Conservation (phyloP, 2,888 invertebrate genomes). For the Polydrusus cervinus region DNA sequence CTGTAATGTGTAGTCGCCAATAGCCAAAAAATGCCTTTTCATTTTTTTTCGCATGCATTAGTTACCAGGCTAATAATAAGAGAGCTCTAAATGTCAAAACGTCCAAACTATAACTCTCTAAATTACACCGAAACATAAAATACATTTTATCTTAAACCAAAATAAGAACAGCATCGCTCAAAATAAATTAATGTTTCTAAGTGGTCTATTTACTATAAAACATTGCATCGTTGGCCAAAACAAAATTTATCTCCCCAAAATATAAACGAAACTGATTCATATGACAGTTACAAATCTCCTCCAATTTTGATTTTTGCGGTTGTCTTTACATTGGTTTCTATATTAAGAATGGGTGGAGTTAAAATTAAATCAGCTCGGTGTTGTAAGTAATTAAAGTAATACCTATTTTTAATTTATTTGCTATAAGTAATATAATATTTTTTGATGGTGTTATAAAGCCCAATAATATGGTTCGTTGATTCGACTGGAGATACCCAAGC, state of each 20-base stretch:
- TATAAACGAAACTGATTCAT: conserved; percentile 46
- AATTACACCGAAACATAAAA: neutral
- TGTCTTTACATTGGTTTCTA: conserved; percentile 25
- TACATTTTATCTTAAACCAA: conserved; percentile 9
- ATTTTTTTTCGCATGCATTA: neutral
- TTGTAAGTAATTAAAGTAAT: neutral
- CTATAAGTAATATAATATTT: too few relatives aligned
- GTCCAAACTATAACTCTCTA: neutral
- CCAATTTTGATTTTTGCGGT: conserved; percentile 24
- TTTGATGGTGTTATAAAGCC: too few relatives aligned
- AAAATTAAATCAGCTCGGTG: neutral
- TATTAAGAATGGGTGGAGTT: conserved; percentile 31
- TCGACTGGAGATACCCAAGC: too few relatives aligned
- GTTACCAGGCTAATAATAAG: neutral
- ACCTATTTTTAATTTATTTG: neutral
- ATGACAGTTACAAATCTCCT: conserved; percentile 39
- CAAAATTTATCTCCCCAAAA: conserved; percentile 42
- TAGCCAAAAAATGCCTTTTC: neutral
- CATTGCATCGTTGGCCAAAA: conserved; percentile 40
- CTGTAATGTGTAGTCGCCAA: neutral
- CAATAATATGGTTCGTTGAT: too few relatives aligned
- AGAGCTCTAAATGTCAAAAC: neutral
- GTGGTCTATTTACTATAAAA: conserved; percentile 49
- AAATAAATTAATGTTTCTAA: conserved; percentile 46
- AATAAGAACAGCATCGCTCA: conserved; percentile 6